Percentiles rank a stretch among this genome's conserved stretches.
Evolutionary conservation across 2,113 vertebrate species (phyloP).

Genomic region (Oncorhynchus nerka): DNA sequence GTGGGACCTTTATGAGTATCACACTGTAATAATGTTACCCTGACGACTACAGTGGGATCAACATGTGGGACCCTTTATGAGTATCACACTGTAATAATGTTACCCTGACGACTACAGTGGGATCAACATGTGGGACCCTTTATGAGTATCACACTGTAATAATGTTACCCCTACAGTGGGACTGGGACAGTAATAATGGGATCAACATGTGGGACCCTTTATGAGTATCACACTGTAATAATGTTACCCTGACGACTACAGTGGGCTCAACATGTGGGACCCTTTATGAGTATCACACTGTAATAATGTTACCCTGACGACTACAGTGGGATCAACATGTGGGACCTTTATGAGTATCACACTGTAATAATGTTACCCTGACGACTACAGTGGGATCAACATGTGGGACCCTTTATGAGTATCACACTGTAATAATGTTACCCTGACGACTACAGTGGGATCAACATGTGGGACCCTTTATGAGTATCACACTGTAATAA

Average conservation of each 20-base stretch:
- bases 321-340: slow-evolving; percentile 2
- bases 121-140: background rate
- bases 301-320: slow-evolving; percentile 2
- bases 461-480: background rate
- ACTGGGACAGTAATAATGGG: no score
- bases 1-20: slow-evolving; percentile 2
- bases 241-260: slow-evolving; percentile 6
- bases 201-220: background rate
- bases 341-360: background rate
- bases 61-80: background rate
- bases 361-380: background rate
- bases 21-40: background rate
- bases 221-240: background rate
- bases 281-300: background rate
- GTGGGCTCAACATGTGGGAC: background rate
- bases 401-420: background rate
- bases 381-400: slow-evolving; percentile 5
- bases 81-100: background rate
- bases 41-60: slow-evolving; percentile 10
- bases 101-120: slow-evolving; percentile 12
- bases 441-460: slow-evolving; percentile 11
- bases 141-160: background rate
- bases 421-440: background rate
- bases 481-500: background rate
- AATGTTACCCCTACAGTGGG: no score